Conservation (phyloP, 2,888 invertebrate genomes). For the Gortyna flavago region DNA sequence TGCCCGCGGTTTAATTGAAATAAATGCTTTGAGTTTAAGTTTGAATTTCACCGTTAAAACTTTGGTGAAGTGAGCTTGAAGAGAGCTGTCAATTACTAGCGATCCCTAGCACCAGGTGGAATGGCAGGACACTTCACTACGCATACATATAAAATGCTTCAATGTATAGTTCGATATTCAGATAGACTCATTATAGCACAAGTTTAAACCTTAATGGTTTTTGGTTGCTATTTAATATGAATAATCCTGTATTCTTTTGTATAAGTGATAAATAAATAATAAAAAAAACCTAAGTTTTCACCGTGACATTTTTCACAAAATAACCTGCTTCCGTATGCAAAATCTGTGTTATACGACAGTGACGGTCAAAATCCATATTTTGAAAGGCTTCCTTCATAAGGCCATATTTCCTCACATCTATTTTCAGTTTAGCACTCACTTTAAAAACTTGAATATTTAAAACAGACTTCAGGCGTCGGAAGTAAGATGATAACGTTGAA, state of each 20-base stretch:
- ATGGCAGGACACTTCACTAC: no score
- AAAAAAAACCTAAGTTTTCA: background rate
- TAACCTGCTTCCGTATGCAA: background rate
- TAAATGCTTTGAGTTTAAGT: no score
- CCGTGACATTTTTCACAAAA: background rate
- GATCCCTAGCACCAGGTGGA: background rate
- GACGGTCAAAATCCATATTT: constrained; percentile 6
- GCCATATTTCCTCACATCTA: constrained; percentile 6
- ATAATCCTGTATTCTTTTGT: no score
- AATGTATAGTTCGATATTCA: no score
- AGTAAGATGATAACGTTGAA: constrained; percentile 36
- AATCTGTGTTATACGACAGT: background rate
- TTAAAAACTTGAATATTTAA: constrained; percentile 49
- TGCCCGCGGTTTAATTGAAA: no score
- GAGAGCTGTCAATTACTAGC: background rate
- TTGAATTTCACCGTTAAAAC: no score
- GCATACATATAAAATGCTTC: no score
- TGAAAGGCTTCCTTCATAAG: background rate
- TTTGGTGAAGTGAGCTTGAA: no score
- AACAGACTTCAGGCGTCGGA: constrained; percentile 41
- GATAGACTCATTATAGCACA: no score
- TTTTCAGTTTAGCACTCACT: constrained; percentile 9
- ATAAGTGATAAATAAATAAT: no score
- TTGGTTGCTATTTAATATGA: no score
- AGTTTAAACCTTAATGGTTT: no score